Evolutionary conservation across 2,797 vertebrate genomes (phyloP), one percentile per base, ranked within the genome.

Genomic region (Lepidocolaptes lacrymiger): DNA sequence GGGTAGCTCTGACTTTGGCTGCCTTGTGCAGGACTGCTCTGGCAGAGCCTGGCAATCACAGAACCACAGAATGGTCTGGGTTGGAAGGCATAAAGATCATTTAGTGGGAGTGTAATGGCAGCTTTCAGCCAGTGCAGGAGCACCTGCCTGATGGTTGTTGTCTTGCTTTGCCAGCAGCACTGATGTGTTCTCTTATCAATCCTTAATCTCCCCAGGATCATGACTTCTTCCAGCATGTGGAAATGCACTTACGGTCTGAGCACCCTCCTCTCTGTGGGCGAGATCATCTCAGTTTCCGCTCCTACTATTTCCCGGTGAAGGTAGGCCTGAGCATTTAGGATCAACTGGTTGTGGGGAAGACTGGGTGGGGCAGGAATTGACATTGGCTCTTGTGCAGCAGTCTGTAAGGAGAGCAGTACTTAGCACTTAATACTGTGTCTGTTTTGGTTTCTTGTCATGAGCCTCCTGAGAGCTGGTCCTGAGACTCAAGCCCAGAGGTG

Each of bases 271-370:
- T 99, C 62, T 99, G 99, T 69, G 99, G 99, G 14, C 97, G 99
- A 88, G 99, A 99, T 97, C 99, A 99, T 74, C 99, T 99, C 95
- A 99, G 99, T 96, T 99, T 99, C 93, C 99, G 99, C 83, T 99
- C 99, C 30, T 99, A 99, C 94, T 99, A 99, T 95, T 99, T 99
- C 97, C 99, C 99, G 0, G 99, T 99, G 54, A 99, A 99, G 99
- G 99, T 99, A 83, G 59, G 96, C 56, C n/a, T 34, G 73, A 19
- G 36, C 37, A 10, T 13, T 3, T 61, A 12, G 68, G 6, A 10
- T 69, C 46, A 22, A 18, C 52, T 58, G 49, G 9, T 37, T 9
- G 0, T 2, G 6, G 27, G 39, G 23, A 64, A 34, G 10, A 3
- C 36, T 54, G 46, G 23, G 19, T 54, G 46, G 23, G 21, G 14